Base-by-base conservation (phyloP, 2,797 vertebrate genomes). In the Labeo calbasu region DNA sequence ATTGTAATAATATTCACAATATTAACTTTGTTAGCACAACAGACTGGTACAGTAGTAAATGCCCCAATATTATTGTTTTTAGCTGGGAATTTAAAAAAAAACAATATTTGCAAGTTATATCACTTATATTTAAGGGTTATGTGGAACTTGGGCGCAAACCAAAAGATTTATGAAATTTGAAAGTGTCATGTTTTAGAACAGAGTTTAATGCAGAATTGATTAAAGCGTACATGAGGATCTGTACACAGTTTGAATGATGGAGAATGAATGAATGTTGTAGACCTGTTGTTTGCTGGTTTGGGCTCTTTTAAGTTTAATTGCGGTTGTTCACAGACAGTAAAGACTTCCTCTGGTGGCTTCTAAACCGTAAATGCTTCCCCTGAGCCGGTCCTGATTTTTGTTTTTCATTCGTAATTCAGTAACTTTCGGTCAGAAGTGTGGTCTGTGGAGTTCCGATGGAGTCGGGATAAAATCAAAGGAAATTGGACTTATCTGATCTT, bases 221-320 rank as follows among this genome's bases (percentile, higher is more conserved):
- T 2, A 57, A 28, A 46, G 40, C 2, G 40, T 19, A n/a, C 17
- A 43, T 43, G 48, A 50, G 53, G 57, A 71, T 6, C 23, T 61
- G 40, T 15, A 32, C 19, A 71, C 40, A 5, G 77, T 61, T 81
- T 85, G 50, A 81, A 28, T 81, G 53, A 79, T 66, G 61, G 63
- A 25, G 59, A 65, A 65, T 79, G 69, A 43, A 46, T 81, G 73
- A 55, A 82, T 57, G 65, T 71, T 78, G 55, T 77, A 75, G 83
- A 77, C 63, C 43, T 75, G 82, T 76, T 81, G 83, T 87, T 85
- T 40, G 78, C 75, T 48, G 36, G 51, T 68, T 57, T 23, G 50
- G 81, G 48, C 69, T 79, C 91, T 91, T 91, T 89, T 88, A 88
- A 90, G 89, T 91, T 89, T 90, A 91, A 90, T 88, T 89, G 89